A percentile compares a stretch with the other conserved stretches of the same genome.
These are phyloP conservation scores for Euborellia annulipes DNA, from an alignment of 1,140 invertebrate genomes.

Conservation along the genomic window DNA sequence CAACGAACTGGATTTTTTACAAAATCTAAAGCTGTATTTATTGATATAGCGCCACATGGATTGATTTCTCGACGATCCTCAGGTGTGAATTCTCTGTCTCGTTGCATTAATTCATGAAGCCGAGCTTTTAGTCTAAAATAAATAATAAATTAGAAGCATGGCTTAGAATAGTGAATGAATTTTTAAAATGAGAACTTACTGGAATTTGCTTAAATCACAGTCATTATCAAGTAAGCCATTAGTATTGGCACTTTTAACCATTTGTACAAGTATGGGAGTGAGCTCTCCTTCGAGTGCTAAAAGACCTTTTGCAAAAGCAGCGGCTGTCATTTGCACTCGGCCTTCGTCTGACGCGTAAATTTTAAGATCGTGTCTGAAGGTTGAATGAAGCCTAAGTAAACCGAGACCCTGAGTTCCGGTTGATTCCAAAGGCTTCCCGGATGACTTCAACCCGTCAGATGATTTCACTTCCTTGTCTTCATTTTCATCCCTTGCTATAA, in stretches of 20 bases:
- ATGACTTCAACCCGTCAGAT: no score
- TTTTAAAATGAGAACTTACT: slow-evolving; percentile 45
- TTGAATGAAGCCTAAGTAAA: slow-evolving; percentile 85
- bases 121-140: slow-evolving; percentile 76
- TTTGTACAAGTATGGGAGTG: slow-evolving; percentile 97
- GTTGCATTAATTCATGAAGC: slow-evolving; percentile 83
- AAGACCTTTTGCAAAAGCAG: slow-evolving; percentile 96
- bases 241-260: slow-evolving; percentile 99
- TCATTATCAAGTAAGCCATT: slow-evolving; percentile 97
- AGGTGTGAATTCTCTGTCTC: slow-evolving; percentile 71
- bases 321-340: slow-evolving; percentile 97
- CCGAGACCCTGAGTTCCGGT: slow-evolving; percentile 82
- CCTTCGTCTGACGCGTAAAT: slow-evolving; percentile 99
- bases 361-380: slow-evolving; percentile 96
- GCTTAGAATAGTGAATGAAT: not conserved
- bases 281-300: slow-evolving; percentile 94
- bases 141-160: slow-evolving; percentile 11
- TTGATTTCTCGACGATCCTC: slow-evolving; percentile 80
- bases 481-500: no score
- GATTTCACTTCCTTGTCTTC: no score
- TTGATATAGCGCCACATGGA: slow-evolving; percentile 73
- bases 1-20: slow-evolving; percentile 92
- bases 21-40: slow-evolving; percentile 79
- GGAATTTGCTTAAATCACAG: slow-evolving; percentile 89
- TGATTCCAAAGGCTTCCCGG: slow-evolving; percentile 37